phyloP scores from a whole-genome alignment of 2,797 vertebrate genomes.

The Anguilla megastoma region DNA sequence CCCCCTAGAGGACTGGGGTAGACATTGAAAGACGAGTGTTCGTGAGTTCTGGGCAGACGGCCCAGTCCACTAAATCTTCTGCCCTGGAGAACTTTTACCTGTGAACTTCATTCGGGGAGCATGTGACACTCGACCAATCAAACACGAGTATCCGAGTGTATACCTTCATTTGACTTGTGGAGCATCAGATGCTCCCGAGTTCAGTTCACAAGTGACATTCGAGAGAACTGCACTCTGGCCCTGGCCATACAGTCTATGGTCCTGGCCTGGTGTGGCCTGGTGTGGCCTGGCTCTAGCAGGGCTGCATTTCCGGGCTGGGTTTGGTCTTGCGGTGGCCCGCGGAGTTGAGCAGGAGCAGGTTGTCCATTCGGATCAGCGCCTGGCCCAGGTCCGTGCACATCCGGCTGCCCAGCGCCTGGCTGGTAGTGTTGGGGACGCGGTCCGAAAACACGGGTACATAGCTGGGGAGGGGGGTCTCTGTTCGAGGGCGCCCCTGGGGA shows the following conservation, averaged over 20 bases:
- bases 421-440: conserved; percentile 71
- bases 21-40: background rate
- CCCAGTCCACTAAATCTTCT: background rate
- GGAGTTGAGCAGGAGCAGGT: conserved; percentile 56
- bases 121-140: background rate
- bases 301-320: conserved; percentile 68
- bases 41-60: background rate
- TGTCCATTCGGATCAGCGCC: conserved; percentile 74
- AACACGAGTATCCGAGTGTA: background rate
- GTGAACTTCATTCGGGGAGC: background rate
- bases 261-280: too few relatives aligned
- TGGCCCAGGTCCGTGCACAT: conserved; percentile 73
- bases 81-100: background rate
- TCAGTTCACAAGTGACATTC: background rate
- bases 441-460: conserved; percentile 69
- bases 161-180: background rate
- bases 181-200: background rate
- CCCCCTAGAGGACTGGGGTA: background rate
- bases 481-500: conserved; percentile 71
- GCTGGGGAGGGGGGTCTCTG: conserved; percentile 62
- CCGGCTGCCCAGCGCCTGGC: conserved; percentile 72
- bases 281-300: conserved; percentile 51
- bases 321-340: conserved; percentile 63
- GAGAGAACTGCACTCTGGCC: too few relatives aligned
- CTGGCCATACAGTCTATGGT: too few relatives aligned